Evolutionary conservation across 2,888 invertebrate genomes (phyloP), one percentile per base, ranked within the genome.

Genomic region (Syrphus vitripennis): DNA sequence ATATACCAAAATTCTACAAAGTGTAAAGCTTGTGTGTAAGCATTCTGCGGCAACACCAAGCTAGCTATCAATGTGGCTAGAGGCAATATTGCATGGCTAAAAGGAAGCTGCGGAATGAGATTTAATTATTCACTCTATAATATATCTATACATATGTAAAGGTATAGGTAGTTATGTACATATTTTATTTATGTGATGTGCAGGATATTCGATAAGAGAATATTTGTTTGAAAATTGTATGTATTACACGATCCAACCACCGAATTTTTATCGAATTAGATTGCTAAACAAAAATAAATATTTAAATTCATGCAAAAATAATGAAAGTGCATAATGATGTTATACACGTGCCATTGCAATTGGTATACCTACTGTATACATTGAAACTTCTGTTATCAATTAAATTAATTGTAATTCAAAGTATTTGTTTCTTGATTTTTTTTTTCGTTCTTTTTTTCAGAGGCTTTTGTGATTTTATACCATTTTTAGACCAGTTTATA

Each of bases 181-280:
- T 29, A 53, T n/a, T 29, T 29, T 24, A 40, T 26, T 24, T 40
- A 40, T 26, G 24, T 61, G n/a, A n/a, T n/a, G n/a, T 40, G 59
- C 61, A 61, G 61, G 61, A 42, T 61, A n/a, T 42, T 0, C 10
- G 61, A 61, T 40, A 61, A 61, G 40, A 21, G 59, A 57, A 31
- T 40, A 26, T 53, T n/a, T 40, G 37, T 37, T 61, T 37, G 59
- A 59, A 12, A 1, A n/a, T n/a, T n/a, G n/a, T n/a, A 61, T 16
- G 10, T 26, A 24, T 26, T 61, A 69, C 50, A 61, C 50, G 6
- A 50, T 40, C 6, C 37, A 26, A 61, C 42, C 76, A 21, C 37
- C 31, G 10, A 72, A 65, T 65, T 65, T 79, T 69, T 59, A 77
- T 37, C 40, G 26, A 78, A 50, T 63, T 78, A 65, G 45, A 65